Percentiles rank a stretch among this genome's conserved stretches.
Conservation (phyloP, 2,888 invertebrate species). For the Nezara viridula region DNA sequence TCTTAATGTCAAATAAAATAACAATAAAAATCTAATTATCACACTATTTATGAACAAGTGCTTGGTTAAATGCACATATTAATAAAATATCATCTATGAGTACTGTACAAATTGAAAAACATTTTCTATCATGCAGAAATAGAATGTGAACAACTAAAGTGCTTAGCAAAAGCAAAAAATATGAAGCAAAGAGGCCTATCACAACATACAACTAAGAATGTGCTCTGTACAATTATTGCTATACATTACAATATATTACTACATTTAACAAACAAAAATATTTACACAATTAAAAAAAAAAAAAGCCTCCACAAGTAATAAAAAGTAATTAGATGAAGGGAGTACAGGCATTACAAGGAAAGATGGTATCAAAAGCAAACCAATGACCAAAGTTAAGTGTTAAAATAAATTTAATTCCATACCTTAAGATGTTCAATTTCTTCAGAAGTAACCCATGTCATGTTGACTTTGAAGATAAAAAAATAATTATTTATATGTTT, state of each 20-base stretch:
- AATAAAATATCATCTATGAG: neutral
- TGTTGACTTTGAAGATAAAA: conserved; percentile 57
- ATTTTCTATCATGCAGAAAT: neutral
- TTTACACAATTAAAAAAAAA: neutral
- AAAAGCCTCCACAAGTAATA: neutral
- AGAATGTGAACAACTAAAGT: neutral
- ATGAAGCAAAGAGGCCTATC: neutral
- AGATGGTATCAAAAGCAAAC: conserved; percentile 1
- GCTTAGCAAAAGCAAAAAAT: neutral
- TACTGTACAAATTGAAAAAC: neutral
- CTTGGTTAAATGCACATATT: neutral
- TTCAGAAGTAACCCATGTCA: conserved; percentile 54
- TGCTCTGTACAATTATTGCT: neutral
- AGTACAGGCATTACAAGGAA: conserved; percentile 4
- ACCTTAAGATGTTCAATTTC: conserved; percentile 53
- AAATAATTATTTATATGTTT: conserved; percentile 47
- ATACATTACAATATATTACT: neutral
- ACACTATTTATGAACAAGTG: neutral
- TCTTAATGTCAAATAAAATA: neutral
- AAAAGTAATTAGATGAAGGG: neutral
- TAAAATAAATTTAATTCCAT: conserved; percentile 25
- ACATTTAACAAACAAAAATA: neutral
- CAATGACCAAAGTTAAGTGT: neutral
- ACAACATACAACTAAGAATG: neutral
- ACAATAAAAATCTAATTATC: neutral